Evolutionary conservation across 2,113 vertebrate species (phyloP).

Genomic region (Halichoeres trimaculatus): DNA sequence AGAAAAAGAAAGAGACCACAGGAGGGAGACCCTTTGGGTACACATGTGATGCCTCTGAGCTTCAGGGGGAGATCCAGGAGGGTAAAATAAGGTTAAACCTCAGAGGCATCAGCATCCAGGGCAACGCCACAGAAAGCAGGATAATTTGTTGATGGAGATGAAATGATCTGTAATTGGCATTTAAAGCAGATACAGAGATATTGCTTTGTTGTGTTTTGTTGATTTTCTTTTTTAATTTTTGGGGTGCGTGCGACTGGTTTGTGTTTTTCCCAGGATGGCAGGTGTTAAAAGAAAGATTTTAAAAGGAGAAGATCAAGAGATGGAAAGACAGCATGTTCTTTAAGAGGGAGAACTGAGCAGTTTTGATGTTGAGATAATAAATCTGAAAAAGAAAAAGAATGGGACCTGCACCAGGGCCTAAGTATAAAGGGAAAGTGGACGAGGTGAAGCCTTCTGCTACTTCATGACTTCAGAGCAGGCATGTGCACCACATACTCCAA

Average conservation of each 20-base stretch:
- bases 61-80: slow-evolving; percentile 68
- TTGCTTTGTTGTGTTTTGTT: not conserved
- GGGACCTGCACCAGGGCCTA: slow-evolving; percentile 10
- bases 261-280: slow-evolving; percentile 77
- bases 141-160: slow-evolving; percentile 34
- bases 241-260: slow-evolving; percentile 64
- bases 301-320: slow-evolving; percentile 21
- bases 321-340: slow-evolving; percentile 22
- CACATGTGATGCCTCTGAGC: slow-evolving; percentile 74
- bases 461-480: no score
- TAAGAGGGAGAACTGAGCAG: slow-evolving; percentile 9
- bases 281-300: slow-evolving; percentile 40
- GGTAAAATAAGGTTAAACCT: slow-evolving; percentile 75
- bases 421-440: slow-evolving; percentile 49
- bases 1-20: slow-evolving; percentile 30
- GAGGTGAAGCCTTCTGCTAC: not conserved
- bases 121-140: slow-evolving; percentile 50
- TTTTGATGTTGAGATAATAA: not conserved
- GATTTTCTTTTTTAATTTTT: not conserved
- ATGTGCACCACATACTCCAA: no score
- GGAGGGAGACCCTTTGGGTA: slow-evolving; percentile 47
- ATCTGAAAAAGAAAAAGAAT: not conserved
- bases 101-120: slow-evolving; percentile 77
- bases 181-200: slow-evolving; percentile 75
- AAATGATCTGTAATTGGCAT: slow-evolving; percentile 77